A percentile compares a stretch with the other conserved stretches of the same genome.
phyloP scores from a whole-genome alignment of 2,113 vertebrate species.

The Leucoraja erinaceus region DNA sequence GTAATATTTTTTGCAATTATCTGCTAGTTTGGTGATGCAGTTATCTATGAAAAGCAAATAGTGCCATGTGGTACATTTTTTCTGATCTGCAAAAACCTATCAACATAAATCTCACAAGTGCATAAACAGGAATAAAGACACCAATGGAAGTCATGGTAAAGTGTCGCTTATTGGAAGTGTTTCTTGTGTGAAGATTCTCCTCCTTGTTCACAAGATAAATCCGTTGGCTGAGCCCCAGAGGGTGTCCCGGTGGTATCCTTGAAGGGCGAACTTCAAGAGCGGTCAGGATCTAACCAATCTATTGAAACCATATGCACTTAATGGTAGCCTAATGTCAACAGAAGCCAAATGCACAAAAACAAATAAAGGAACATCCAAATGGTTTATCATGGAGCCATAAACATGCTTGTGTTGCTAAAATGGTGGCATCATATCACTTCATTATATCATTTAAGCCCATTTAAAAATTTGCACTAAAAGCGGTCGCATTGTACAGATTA shows the following conservation, averaged over 20 bases:
- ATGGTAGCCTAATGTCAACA: conserved; percentile 35
- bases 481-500: not conserved
- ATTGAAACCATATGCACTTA: conserved; percentile 26
- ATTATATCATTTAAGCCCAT: conserved; percentile 18
- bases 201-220: not conserved
- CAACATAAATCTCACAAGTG: not conserved
- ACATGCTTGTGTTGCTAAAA: conserved; percentile 4
- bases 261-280: not conserved
- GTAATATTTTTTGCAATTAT: conserved; percentile 20
- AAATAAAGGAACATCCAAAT: conserved; percentile 5
- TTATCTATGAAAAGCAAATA: conserved; percentile 7
- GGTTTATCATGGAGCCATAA: conserved; percentile 23
- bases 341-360: not conserved
- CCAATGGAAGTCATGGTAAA: not conserved
- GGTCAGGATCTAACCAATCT: conserved; percentile 23
- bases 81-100: not conserved
- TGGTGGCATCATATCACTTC: not conserved
- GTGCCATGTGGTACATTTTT: conserved; percentile 23
- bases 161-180: not conserved
- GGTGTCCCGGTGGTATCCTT: not conserved
- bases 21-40: not conserved
- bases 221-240: not conserved
- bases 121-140: not conserved
- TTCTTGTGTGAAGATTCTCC: not conserved
- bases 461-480: not conserved